These are phyloP conservation scores for Cetonia aurata DNA, from an alignment of 2,888 invertebrate genomes.

Conservation along the genomic window DNA sequence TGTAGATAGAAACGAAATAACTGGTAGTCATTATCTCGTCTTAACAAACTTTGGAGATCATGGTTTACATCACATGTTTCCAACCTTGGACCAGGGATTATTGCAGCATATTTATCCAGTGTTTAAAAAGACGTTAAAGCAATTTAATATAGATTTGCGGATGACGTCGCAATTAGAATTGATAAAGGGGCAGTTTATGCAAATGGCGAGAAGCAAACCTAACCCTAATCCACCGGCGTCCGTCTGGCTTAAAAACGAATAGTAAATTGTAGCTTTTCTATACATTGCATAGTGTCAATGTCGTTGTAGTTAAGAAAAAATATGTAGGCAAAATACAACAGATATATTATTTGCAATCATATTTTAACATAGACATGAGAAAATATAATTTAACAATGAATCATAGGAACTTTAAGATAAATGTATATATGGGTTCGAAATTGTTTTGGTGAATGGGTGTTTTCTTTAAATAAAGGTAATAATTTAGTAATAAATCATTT, in stretches of 20 bases:
- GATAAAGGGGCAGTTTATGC: slow-evolving; percentile 76
- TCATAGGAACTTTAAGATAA: too few species aligned
- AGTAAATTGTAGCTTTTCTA: not conserved
- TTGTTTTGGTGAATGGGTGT: too few species aligned
- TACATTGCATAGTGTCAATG: too few species aligned
- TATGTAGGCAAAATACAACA: too few species aligned
- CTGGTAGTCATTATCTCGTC: slow-evolving; percentile 75
- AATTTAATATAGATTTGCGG: slow-evolving; percentile 71
- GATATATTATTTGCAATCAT: too few species aligned
- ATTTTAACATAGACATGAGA: too few species aligned
- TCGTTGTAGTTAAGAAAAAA: too few species aligned
- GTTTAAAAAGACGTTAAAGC: slow-evolving; percentile 73
- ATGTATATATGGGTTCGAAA: too few species aligned
- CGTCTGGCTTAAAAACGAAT: not conserved
- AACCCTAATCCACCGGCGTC: slow-evolving; percentile 59
- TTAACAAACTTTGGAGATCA: slow-evolving; percentile 84
- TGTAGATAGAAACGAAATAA: slow-evolving; percentile 77
- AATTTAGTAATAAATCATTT: too few species aligned
- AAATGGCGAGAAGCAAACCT: slow-evolving; percentile 68
- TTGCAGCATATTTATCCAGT: slow-evolving; percentile 76
- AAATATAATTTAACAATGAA: too few species aligned
- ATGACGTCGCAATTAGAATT: slow-evolving; percentile 71
- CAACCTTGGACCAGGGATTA: slow-evolving; percentile 82
- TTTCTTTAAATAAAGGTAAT: too few species aligned
- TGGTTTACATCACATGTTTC: slow-evolving; percentile 83